Percentiles rank a stretch among this genome's conserved stretches.
Conservation (phyloP, 2,888 invertebrate species). For the Vanessa cardui region DNA sequence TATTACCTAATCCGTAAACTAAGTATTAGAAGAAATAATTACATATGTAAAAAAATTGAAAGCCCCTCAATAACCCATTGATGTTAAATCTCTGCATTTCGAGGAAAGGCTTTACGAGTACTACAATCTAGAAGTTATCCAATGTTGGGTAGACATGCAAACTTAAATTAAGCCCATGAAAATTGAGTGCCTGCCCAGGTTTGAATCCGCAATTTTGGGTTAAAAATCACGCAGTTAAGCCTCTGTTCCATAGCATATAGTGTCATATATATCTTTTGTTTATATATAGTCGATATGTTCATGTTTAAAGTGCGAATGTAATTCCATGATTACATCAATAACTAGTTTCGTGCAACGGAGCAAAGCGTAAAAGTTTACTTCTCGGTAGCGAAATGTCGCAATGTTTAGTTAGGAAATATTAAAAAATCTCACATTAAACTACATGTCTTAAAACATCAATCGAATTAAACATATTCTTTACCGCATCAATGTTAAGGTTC, state of each 20-base stretch:
- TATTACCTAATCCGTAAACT: neutral
- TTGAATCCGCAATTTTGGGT: too few species aligned
- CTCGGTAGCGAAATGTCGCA: conserved; percentile 22
- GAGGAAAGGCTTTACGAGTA: too few species aligned
- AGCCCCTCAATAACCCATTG: too few species aligned
- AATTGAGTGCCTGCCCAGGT: too few species aligned
- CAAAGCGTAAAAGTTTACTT: conserved; percentile 21
- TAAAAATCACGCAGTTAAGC: too few species aligned
- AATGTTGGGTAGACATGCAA: too few species aligned
- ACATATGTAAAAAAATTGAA: too few species aligned
- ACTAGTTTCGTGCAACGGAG: conserved; percentile 5
- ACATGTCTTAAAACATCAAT: neutral
- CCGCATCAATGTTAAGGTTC: conserved; percentile 26
- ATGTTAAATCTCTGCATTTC: too few species aligned
- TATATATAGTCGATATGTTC: neutral
- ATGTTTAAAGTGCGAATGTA: conserved; percentile 8
- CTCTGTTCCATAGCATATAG: too few species aligned
- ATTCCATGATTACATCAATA: neutral
- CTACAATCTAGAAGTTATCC: too few species aligned
- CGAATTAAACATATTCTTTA: conserved; percentile 5
- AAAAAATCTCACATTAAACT: conserved; percentile 34
- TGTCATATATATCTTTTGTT: neutral
- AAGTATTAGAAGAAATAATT: too few species aligned
- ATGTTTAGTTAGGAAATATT: conserved; percentile 24
- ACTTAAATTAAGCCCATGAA: too few species aligned